Evolutionary conservation across 2,888 invertebrate genomes (phyloP), one percentile per base, ranked within the genome.

Genomic region (Melanotus villosus): DNA sequence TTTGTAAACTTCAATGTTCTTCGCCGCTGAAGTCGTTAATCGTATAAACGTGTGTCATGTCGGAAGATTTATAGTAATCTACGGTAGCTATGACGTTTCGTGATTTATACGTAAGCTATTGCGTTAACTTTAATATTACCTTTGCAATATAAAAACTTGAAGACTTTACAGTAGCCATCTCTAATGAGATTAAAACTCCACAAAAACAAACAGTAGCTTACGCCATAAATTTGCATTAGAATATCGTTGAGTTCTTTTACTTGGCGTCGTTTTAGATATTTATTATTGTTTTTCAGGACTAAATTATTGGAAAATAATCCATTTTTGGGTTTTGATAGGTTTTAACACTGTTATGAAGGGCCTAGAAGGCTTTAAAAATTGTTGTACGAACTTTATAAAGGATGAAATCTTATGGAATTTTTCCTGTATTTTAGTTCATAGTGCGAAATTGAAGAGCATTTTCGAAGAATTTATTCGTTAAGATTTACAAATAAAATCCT

Each of bases 201-300:
- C 52, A 32, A 52, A 50, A 52, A 52, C 52, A 52, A 52, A 52
- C 52, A 52, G 26, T 9, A 10, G 32, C 18, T 52, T 16, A 16
- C 14, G 32, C 52, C 18, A 52, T 52, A 52, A 52, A 52, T 52
- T 26, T 32, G 52, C 26, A 52, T 52, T 52, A 52, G 52, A 18
- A 52, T 32, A 21, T 32, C 16, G 16, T 9, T n/a, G n/a, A 32
- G 52, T 30, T 52, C 23, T 52, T 1, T 32, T 52, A 52, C 26
- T 52, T 52, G 32, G 32, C 18, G 52, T 52, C 52, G 18, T 32
- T 16, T 18, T 52, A 32, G 32, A 52, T 52, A 32, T 26, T 26
- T 26, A n/a, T n/a, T n/a, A n/a, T n/a, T n/a, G n/a, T n/a, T n/a
- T n/a, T n/a, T n/a, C n/a, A n/a, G n/a, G n/a, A n/a, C n/a, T n/a